These are phyloP conservation scores for Caloenas nicobarica DNA, from an alignment of 2,113 vertebrate genomes.

Conservation along the genomic window DNA sequence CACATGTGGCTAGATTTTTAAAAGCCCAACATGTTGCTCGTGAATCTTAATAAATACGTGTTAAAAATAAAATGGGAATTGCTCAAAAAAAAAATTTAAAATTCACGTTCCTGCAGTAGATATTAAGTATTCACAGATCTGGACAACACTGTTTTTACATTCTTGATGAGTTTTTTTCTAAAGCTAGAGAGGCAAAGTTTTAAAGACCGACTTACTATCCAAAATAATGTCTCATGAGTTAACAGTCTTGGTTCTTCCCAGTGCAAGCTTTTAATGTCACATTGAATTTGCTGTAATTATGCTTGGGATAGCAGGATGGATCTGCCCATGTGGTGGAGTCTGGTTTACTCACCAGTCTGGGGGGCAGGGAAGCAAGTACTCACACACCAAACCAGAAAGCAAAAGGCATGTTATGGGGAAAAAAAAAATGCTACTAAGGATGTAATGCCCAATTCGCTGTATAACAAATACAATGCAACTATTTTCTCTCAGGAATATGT, in stretches of 20 bases:
- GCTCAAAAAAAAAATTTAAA: not conserved
- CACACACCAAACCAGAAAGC: not conserved
- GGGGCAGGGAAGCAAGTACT: not conserved
- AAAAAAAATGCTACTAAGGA: not conserved
- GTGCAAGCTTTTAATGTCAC: not conserved
- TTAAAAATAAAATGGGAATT: not conserved
- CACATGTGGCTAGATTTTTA: rapidly evolving
- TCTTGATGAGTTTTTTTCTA: not conserved
- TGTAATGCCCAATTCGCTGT: not conserved
- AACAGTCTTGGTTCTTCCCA: not conserved
- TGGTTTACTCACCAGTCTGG: not conserved
- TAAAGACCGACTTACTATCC: not conserved
- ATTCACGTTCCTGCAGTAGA: not conserved
- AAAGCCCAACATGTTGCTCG: not conserved
- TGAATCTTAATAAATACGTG: not conserved
- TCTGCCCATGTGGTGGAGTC: not conserved
- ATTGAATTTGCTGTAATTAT: not conserved
- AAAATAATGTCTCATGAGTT: not conserved
- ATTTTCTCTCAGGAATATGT: not conserved
- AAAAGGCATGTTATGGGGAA: not conserved
- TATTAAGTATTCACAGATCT: not conserved
- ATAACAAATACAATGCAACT: not conserved
- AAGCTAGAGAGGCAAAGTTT: not conserved
- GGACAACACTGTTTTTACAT: not conserved
- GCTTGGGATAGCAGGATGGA: not conserved